A percentile compares a stretch with the other conserved stretches of the same genome.
Evolutionary conservation across 2,113 vertebrate species (phyloP).

Genomic region (Chaetops frenatus): DNA sequence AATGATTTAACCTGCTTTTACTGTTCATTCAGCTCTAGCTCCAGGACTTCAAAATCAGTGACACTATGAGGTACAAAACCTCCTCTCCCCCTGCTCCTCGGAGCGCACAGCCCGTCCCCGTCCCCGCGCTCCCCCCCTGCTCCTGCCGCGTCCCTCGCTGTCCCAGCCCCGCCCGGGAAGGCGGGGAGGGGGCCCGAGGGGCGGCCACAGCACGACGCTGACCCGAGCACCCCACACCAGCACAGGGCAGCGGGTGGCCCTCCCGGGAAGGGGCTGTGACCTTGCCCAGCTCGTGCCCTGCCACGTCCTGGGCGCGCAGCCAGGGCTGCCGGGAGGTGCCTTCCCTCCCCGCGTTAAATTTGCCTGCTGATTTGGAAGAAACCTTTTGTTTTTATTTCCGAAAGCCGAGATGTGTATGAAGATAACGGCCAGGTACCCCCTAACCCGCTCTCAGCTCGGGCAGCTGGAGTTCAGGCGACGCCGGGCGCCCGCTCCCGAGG

Average conservation of each 20-base stretch:
- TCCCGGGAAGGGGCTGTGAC: neutral
- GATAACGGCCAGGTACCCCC: neutral
- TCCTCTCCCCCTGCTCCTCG: constrained; percentile 58
- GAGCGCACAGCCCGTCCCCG: neutral
- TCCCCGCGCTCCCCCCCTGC: neutral
- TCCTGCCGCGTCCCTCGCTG: neutral
- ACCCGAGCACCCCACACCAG: neutral
- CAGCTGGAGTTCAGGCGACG: neutral
- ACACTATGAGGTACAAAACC: constrained; percentile 60
- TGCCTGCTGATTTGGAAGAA: constrained; percentile 5
- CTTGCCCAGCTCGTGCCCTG: neutral
- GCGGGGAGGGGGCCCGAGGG: neutral
- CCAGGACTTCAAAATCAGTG: constrained; percentile 69
- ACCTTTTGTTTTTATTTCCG: neutral
- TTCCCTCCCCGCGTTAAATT: neutral
- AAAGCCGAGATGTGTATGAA: constrained; percentile 24
- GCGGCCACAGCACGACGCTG: neutral
- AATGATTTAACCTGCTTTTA: constrained; percentile 68
- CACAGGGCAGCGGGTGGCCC: neutral
- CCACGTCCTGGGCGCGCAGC: neutral
- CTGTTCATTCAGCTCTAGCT: constrained; percentile 62
- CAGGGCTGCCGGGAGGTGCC: neutral
- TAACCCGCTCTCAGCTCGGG: neutral
- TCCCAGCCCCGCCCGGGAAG: neutral
- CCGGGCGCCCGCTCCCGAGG: neutral